A percentile compares a stretch with the other conserved stretches of the same genome.
These are phyloP conservation scores for Gasterosteus nipponicus DNA, from an alignment of 2,113 vertebrate genomes.

Conservation along the genomic window DNA sequence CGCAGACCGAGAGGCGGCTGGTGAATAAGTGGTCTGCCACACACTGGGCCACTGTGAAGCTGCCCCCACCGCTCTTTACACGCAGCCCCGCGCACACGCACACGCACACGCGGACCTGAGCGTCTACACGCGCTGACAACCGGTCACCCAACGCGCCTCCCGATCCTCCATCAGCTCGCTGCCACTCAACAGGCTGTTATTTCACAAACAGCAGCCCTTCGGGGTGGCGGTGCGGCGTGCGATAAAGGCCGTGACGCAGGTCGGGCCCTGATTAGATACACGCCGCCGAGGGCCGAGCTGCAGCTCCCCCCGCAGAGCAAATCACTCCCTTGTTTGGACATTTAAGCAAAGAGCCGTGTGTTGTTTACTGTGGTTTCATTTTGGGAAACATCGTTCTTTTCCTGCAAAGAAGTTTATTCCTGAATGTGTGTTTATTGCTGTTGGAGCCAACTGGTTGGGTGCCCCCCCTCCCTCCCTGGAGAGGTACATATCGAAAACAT, in stretches of 20 bases:
- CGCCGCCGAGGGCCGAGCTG: slow-evolving; percentile 40
- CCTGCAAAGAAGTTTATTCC: neutral
- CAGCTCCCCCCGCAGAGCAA: neutral
- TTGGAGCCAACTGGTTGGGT: neutral
- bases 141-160: slow-evolving; percentile 13
- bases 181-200: slow-evolving; percentile 15
- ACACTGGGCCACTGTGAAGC: slow-evolving; percentile 34
- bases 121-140: slow-evolving; percentile 12
- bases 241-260: slow-evolving; percentile 49
- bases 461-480: neutral
- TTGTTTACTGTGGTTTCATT: neutral
- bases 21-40: slow-evolving; percentile 21
- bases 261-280: slow-evolving; percentile 66
- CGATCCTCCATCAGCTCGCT: slow-evolving; percentile 12
- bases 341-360: neutral
- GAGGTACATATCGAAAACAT: neutral
- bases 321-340: slow-evolving; percentile 35
- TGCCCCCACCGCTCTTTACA: slow-evolving; percentile 27
- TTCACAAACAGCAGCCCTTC: slow-evolving; percentile 4
- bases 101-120: neutral
- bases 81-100: neutral
- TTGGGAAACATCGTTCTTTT: neutral
- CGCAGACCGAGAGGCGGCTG: neutral
- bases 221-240: neutral
- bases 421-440: neutral